Conservation (phyloP, 2,113 vertebrate genomes). For the Colistium nudipinnis region DNA sequence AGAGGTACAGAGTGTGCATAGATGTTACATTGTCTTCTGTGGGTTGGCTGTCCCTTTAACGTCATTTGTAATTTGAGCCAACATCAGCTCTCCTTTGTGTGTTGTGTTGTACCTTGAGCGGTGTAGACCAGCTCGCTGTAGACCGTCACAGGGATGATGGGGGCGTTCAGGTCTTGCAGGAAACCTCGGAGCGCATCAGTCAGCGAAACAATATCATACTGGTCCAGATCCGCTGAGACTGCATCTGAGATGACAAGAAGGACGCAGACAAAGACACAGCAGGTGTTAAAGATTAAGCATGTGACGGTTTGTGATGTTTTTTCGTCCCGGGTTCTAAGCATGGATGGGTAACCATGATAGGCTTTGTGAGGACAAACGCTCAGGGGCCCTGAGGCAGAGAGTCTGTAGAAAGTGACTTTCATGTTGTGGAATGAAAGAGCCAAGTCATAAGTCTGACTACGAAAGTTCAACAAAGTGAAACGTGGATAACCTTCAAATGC, state of each 20-base stretch:
- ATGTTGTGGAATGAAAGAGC: not conserved
- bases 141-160: conserved; percentile 79
- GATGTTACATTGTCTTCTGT: not conserved
- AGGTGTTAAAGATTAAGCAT: not conserved
- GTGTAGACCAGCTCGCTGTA: conserved; percentile 84
- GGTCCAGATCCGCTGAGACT: conserved; percentile 74
- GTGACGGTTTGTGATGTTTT: not conserved
- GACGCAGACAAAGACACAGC: conserved; percentile 1
- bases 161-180: conserved; percentile 80
- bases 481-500: not conserved
- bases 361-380: not conserved
- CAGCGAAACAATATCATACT: conserved; percentile 76
- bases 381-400: not conserved
- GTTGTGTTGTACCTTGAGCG: conserved; percentile 81
- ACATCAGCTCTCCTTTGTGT: conserved; percentile 1
- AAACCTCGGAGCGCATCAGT: conserved; percentile 81
- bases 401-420: not conserved
- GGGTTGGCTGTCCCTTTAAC: not conserved
- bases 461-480: not conserved
- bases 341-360: not conserved
- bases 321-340: not conserved
- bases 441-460: not conserved
- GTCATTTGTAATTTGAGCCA: not conserved
- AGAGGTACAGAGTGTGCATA: not conserved
- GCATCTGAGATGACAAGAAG: conserved; percentile 66